A percentile compares a stretch with the other conserved stretches of the same genome.
Evolutionary conservation across 2,888 invertebrate species (phyloP).

Genomic region (Hirtodrosophila duncani): DNA sequence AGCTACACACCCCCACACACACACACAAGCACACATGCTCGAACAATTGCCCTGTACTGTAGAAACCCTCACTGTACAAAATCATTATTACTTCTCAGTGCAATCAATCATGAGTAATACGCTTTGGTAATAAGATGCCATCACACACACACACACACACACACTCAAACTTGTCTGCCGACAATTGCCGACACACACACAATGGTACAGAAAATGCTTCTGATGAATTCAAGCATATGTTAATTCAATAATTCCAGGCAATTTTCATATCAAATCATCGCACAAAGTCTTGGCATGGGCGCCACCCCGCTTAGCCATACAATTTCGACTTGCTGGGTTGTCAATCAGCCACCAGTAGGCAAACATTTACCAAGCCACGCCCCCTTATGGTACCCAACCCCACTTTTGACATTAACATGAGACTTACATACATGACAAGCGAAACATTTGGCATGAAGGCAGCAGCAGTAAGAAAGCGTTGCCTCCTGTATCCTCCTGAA

Average conservation of each 20-base stretch:
- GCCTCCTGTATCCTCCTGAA: constrained; percentile 12
- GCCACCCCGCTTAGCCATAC: constrained; percentile 14
- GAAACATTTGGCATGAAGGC: constrained; percentile 1
- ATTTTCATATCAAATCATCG: constrained; percentile 71
- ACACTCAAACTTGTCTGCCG: neutral
- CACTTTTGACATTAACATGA: constrained; percentile 50
- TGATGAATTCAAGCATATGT: constrained; percentile 69
- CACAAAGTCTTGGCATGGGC: constrained; percentile 42
- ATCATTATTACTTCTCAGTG: constrained; percentile 68
- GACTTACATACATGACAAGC: constrained; percentile 37
- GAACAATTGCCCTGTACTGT: too few relatives aligned
- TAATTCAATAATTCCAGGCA: constrained; percentile 75
- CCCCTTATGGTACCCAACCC: constrained; percentile 15
- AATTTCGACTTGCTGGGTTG: constrained; percentile 31
- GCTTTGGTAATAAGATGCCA: constrained; percentile 71
- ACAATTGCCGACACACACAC: constrained; percentile 12
- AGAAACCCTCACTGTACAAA: too few relatives aligned
- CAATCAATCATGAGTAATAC: constrained; percentile 72
- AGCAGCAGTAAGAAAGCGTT: neutral
- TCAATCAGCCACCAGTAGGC: constrained; percentile 50
- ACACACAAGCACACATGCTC: too few relatives aligned
- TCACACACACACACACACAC: constrained; percentile 22
- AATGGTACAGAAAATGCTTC: constrained; percentile 51
- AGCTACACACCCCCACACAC: too few relatives aligned
- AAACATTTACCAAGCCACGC: constrained; percentile 10